Percentiles rank a stretch among this genome's conserved stretches.
These are phyloP conservation scores for Strongylocentrotus purpuratus DNA, from an alignment of 35 echinoderm and acorn worm species.

Conservation along the genomic window DNA sequence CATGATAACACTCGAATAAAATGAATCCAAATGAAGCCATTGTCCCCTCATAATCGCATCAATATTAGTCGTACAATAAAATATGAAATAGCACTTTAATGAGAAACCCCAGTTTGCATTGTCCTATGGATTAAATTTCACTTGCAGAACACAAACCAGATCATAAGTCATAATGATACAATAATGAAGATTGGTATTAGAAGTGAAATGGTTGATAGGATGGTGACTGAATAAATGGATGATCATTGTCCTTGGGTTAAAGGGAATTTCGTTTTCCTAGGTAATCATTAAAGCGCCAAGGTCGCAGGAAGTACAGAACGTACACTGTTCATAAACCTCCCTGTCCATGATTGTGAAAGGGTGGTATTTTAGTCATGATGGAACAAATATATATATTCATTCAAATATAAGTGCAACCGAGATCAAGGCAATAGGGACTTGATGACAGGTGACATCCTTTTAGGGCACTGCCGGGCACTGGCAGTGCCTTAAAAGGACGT, in stretches of 20 bases:
- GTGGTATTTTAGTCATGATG: too few species aligned
- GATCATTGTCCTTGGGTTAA: constrained; percentile 3
- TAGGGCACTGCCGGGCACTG: too few species aligned
- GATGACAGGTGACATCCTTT: too few species aligned
- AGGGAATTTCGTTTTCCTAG: background rate
- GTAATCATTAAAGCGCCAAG: background rate
- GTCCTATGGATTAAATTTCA: background rate
- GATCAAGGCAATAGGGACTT: too few species aligned
- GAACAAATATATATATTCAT: too few species aligned
- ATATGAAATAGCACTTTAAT: background rate
- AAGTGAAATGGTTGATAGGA: background rate
- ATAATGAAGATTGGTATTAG: background rate
- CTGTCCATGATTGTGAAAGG: too few species aligned
- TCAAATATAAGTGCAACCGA: too few species aligned
- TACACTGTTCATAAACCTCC: background rate
- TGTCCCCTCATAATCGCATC: background rate
- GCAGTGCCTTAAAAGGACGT: too few species aligned
- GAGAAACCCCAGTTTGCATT: background rate
- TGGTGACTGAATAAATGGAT: background rate
- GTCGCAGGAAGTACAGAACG: background rate
- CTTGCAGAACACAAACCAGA: constrained; percentile 10
- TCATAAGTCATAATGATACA: background rate
- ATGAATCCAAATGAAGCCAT: background rate
- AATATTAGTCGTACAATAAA: background rate
- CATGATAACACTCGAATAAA: background rate